Percentiles rank a stretch among this genome's conserved stretches.
phyloP scores from a whole-genome alignment of 2,113 vertebrate species.

The Muntiacus reevesi region DNA sequence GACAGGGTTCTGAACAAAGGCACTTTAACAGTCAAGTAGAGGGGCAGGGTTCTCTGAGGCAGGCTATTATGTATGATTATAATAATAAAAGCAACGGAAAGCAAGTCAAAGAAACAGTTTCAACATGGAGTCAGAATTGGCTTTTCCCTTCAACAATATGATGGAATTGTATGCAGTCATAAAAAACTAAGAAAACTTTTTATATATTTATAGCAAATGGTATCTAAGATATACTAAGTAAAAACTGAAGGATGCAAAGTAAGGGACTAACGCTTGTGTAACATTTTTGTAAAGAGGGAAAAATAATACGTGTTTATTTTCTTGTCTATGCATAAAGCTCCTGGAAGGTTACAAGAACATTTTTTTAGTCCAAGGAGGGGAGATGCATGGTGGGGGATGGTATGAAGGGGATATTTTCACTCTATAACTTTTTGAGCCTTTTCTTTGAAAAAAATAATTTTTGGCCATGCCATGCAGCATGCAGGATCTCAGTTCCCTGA shows the following conservation, averaged over 20 bases:
- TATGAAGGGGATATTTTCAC: neutral
- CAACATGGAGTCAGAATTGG: neutral
- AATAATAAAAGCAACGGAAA: neutral
- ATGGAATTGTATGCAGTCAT: neutral
- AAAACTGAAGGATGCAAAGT: neutral
- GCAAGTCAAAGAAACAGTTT: neutral
- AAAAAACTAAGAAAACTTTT: neutral
- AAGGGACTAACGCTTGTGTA: neutral
- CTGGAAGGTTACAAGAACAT: neutral
- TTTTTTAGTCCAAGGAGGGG: neutral
- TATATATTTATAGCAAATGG: neutral
- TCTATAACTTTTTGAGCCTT: neutral
- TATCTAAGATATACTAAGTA: neutral
- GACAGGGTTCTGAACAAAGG: neutral
- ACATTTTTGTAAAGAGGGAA: neutral
- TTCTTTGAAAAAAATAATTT: neutral
- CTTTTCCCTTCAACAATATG: neutral
- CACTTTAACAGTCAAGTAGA: neutral
- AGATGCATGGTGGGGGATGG: neutral
- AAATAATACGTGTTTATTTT: neutral
- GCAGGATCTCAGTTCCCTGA: neutral
- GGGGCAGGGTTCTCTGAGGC: neutral
- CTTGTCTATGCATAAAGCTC: neutral
- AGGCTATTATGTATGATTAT: neutral
- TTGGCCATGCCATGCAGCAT: neutral